These are phyloP conservation scores for Micromesistius poutassou DNA, from an alignment of 2,797 vertebrate genomes.

Conservation along the genomic window DNA sequence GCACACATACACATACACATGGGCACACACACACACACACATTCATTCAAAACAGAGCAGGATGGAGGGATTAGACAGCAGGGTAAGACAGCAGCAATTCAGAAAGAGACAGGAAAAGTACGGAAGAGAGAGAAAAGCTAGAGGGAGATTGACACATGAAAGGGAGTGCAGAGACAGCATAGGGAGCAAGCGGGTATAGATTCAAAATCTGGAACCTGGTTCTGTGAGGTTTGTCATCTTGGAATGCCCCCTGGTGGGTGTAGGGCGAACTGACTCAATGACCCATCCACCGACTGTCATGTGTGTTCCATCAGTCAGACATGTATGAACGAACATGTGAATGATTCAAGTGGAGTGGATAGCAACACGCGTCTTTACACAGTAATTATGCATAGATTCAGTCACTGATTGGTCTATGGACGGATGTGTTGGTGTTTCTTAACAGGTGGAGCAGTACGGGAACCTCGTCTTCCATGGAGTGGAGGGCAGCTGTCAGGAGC, in stretches of 20 bases:
- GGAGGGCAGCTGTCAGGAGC: constrained; percentile 92
- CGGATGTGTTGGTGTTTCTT: not conserved
- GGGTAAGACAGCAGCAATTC: constrained; percentile 22
- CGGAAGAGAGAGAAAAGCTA: not conserved
- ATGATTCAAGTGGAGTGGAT: not conserved
- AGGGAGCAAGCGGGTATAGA: not conserved
- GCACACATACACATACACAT: no score
- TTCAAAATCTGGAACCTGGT: not conserved
- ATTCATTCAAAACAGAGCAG: not conserved
- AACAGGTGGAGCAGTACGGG: constrained; percentile 88
- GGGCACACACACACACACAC: not conserved
- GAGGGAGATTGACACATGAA: constrained; percentile 7
- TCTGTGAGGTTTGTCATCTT: not conserved
- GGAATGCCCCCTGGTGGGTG: constrained; percentile 41
- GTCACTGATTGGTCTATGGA: not conserved
- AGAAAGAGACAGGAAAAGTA: not conserved
- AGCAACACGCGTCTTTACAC: not conserved
- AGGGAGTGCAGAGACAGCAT: not conserved
- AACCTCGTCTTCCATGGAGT: constrained; percentile 92
- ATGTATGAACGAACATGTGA: not conserved
- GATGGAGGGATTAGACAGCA: constrained; percentile 2
- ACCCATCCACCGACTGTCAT: not conserved
- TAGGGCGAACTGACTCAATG: not conserved
- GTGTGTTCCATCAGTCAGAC: not conserved
- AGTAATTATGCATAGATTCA: not conserved